A percentile compares a stretch with the other conserved stretches of the same genome.
phyloP scores from a whole-genome alignment of 2,797 vertebrate genomes.

The Buphagus erythrorhynchus region DNA sequence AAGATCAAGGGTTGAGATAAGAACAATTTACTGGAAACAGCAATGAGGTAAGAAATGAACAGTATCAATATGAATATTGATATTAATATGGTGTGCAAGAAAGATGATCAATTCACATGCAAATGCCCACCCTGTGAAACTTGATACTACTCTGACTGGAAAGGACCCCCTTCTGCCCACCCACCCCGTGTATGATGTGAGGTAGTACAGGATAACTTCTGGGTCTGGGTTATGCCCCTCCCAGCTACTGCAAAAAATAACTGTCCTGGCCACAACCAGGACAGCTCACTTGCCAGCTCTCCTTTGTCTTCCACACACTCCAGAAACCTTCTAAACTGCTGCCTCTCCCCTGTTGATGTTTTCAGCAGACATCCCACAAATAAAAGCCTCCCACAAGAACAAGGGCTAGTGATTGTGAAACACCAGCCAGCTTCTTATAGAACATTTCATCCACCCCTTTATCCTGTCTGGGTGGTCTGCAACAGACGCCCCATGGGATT shows the following conservation, averaged over 20 bases:
- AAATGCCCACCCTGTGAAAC: rapidly evolving
- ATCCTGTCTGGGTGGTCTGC: neutral
- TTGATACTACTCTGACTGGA: rapidly evolving
- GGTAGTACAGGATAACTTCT: too few relatives aligned
- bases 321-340: neutral
- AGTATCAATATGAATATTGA: neutral
- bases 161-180: too few relatives aligned
- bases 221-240: neutral
- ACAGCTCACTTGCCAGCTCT: neutral
- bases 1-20: neutral
- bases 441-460: neutral
- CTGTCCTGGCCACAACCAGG: neutral
- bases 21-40: neutral
- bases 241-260: neutral
- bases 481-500: neutral
- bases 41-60: neutral
- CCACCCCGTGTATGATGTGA: too few relatives aligned
- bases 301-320: neutral
- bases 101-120: rapidly evolving
- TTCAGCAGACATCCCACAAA: neutral
- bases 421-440: neutral
- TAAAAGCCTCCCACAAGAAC: neutral
- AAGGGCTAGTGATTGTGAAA: neutral
- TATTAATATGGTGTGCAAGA: neutral
- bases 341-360: neutral